Evolutionary conservation across 2,113 vertebrate species (phyloP), one percentile per base, ranked within the genome.

Genomic region (Plectropomus leopardus): DNA sequence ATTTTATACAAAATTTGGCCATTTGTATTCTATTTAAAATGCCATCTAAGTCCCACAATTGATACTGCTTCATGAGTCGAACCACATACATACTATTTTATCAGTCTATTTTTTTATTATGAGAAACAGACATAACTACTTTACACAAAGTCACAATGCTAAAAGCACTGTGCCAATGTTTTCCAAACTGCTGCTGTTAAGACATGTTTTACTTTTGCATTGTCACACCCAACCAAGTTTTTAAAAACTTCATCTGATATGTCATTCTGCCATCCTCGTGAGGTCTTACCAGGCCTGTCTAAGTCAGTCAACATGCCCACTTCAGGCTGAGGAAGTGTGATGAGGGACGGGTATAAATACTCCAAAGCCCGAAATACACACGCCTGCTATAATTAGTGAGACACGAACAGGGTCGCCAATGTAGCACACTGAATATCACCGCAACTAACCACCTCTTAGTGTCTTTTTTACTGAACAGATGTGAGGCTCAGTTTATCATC

Each of bases 291-390:
- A 76, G 84, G 65, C 82, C 88, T 85, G 54, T 82, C 80, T 71
- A 88, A 88, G 86, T 82, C 82, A 82, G 79, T 85, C 85, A 86
- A 87, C 85, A 82, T 88, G 77, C 82, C 78, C 91, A 93, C 89
- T 89, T 92, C 83, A 83, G 90, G 85, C 91, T 85, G 74, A 83
- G 88, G 88, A 92, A 92, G 85, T 92, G 90, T 86, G 89, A 93
- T 90, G 87, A 95, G 94, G 93, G 93, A 93, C 82, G 77, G 55
- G 86, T 94, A 94, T 92, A 93, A 95, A 95, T 94, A 94, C 89
- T 88, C 76, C 85, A 82, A 84, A 76, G 84, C 92, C 90, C 64
- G 65, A 95, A 95, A 95, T 94, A 95, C 86, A 87, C 84, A 86
- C 61, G 60, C 70, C 76, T 88, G 83, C 91, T 95, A 95, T 94